Conservation (phyloP, 2,113 vertebrate species). For the Strix aluco region DNA sequence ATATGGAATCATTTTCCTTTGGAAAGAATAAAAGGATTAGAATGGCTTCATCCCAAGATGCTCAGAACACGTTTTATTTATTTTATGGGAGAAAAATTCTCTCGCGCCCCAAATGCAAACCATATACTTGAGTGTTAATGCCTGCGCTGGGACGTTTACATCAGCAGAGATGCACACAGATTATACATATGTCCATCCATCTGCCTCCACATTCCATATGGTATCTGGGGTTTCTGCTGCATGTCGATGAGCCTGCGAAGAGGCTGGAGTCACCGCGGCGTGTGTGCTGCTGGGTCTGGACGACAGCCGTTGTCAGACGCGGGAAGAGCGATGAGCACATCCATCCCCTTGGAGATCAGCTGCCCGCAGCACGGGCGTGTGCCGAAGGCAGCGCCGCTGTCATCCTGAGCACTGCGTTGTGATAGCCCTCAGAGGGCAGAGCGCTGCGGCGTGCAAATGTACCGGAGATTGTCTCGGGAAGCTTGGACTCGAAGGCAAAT, state of each 20-base stretch:
- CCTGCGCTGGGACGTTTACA: background rate
- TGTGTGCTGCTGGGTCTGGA: background rate
- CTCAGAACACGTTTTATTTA: constrained; percentile 39
- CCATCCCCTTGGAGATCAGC: background rate
- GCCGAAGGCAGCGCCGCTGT: fast-evolving
- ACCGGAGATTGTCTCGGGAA: background rate
- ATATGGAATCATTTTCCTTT: constrained; percentile 38
- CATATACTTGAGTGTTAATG: background rate
- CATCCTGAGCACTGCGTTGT: too few relatives aligned
- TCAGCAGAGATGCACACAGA: constrained; percentile 21
- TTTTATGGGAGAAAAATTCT: constrained; percentile 54
- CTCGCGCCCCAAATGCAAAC: background rate
- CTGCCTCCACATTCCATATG: constrained; percentile 33
- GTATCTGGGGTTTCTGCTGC: background rate
- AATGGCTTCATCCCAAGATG: constrained; percentile 42
- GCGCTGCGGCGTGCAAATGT: fast-evolving
- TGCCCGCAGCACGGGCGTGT: background rate
- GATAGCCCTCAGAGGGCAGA: fast-evolving
- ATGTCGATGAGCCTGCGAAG: background rate
- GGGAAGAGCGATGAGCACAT: background rate
- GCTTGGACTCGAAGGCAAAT: background rate
- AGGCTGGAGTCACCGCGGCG: background rate
- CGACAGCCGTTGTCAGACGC: background rate
- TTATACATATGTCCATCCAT: constrained; percentile 61
- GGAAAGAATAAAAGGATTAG: constrained; percentile 38